Conservation (phyloP, 2,113 vertebrate species). For the Peucedramus taeniatus region DNA sequence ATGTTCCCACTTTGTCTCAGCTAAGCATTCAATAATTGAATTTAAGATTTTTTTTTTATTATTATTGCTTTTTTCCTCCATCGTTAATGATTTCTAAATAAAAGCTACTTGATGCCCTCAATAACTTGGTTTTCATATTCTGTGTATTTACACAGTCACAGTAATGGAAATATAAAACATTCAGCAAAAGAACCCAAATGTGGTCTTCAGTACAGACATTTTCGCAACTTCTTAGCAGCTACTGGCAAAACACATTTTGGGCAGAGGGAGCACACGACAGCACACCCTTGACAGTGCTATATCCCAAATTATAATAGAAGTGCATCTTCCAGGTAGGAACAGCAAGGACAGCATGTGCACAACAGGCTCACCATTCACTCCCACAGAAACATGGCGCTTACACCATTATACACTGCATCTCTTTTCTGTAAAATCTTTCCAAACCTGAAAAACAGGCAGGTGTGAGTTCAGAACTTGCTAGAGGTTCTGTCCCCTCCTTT, state of each 20-base stretch:
- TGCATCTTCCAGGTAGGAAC: background rate
- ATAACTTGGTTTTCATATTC: background rate
- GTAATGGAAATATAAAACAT: background rate
- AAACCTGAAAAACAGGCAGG: background rate
- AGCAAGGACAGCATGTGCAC: background rate
- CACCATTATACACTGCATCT: rapidly evolving
- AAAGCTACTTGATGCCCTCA: background rate
- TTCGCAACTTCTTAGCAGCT: background rate
- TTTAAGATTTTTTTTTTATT: background rate
- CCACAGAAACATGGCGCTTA: background rate
- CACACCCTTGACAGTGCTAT: background rate
- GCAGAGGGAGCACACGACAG: background rate
- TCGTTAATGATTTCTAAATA: background rate
- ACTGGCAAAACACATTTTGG: background rate
- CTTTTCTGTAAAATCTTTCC: background rate
- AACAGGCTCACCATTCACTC: background rate
- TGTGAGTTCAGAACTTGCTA: background rate
- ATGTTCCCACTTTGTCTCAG: background rate
- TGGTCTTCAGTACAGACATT: background rate
- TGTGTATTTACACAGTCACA: background rate
- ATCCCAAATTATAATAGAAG: background rate
- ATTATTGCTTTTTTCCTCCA: background rate
- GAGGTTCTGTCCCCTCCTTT: background rate
- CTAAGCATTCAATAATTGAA: background rate
- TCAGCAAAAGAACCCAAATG: background rate